Base-by-base conservation (phyloP, 2,113 vertebrate genomes). In the Benitochromis conjunctus region DNA sequence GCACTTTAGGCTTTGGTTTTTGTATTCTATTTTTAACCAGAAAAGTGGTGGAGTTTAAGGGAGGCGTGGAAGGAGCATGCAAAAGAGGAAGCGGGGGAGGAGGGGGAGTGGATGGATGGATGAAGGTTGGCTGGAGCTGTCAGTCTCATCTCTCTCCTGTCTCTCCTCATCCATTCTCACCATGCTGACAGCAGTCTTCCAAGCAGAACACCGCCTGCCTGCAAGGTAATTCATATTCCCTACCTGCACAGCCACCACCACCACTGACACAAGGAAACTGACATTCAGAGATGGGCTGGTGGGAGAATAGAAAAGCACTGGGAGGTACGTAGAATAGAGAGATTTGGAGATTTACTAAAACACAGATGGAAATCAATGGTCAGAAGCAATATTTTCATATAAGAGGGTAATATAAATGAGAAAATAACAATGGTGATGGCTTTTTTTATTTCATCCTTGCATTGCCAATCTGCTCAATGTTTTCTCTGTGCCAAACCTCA, bases 171-270 rank as follows among this genome's bases (percentile, higher is more conserved):
- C 94, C 93, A 94, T 96, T 93, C 91, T 92, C 57, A n/a, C 86
- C 69, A 55, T 84, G 91, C 90, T 95, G 95, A 96, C 95, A 95
- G 95, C 94, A 93, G 91, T 79, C 93, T 92, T 89, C 95, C 95
- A 95, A 94, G 96, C 96, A 95, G 94, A 96, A 95, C 95, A 89
- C 86, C 69, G 82, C 81, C 88, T 91, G 92, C 91, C 92, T 94
- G 94, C 91, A 95, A 94, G 91, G 90, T 96, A 95, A 96, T 97
- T 96, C 94, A 96, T 96, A 96, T 96, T 96, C 95, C 93, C 93
- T 87, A 90, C 94, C 94, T 90, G 88, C 93, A 88, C 86, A 86
- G 86, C 84, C 82, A 58, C 88, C 86, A 79, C 46, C 71, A 58
- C 79, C 71, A 76, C 54, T 9, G 8, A 81, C 90, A 94, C 87